Evolutionary conservation across 2,797 vertebrate genomes (phyloP).

Genomic region (Gymnothorax reevesii): DNA sequence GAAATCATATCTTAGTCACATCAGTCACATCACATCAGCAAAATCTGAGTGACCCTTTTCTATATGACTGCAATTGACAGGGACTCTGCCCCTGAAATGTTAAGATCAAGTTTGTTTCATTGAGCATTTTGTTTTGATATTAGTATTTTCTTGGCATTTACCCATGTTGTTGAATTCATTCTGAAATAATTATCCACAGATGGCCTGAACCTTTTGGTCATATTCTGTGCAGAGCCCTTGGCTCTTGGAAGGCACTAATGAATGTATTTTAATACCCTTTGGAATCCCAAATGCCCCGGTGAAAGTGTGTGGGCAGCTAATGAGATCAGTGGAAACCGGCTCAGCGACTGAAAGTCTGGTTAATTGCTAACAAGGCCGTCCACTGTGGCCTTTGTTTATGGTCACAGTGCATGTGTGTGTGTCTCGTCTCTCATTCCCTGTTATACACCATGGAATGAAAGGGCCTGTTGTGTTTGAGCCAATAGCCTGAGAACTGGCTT

Average conservation of each 20-base stretch:
- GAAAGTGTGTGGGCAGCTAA: constrained; percentile 49
- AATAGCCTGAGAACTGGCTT: constrained; percentile 47
- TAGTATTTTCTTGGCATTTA: not conserved
- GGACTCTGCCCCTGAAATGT: not conserved
- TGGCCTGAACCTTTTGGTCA: not conserved
- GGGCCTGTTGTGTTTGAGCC: constrained; percentile 65
- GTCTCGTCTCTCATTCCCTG: constrained; percentile 43
- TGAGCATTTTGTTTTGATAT: not conserved
- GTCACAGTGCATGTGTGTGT: constrained; percentile 62
- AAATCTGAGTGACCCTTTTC: not conserved
- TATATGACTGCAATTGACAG: not conserved
- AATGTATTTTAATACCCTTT: constrained; percentile 59
- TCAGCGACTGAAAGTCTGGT: constrained; percentile 64
- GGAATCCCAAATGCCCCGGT: constrained; percentile 8
- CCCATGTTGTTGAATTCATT: not conserved
- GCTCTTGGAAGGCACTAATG: constrained; percentile 37
- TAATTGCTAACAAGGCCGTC: constrained; percentile 70
- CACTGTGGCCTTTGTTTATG: constrained; percentile 63
- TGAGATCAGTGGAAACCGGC: constrained; percentile 68
- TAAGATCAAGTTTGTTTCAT: not conserved
- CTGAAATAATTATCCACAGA: not conserved
- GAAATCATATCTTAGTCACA: not conserved
- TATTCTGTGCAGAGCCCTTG: not conserved
- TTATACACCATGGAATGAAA: constrained; percentile 68
- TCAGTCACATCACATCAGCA: no score